Conservation (phyloP, 2,113 vertebrate species). For the Amphiprion ocellaris region DNA sequence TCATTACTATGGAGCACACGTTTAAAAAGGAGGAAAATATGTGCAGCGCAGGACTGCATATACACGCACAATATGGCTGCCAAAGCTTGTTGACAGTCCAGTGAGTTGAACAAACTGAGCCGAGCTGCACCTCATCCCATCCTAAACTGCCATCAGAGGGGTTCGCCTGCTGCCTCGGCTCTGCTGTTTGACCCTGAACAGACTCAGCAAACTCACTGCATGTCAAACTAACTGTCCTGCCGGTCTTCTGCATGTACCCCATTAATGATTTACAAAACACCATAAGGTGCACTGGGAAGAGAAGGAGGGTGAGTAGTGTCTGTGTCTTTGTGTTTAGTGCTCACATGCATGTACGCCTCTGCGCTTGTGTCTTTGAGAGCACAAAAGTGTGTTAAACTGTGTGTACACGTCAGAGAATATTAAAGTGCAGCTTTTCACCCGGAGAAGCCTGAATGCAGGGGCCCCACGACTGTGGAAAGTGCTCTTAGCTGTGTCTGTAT, state of each 20-base stretch:
- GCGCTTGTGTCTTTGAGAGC: slow-evolving; percentile 18
- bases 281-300: slow-evolving; percentile 30
- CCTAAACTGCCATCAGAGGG: not conserved
- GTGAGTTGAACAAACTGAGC: not conserved
- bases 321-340: slow-evolving; percentile 24
- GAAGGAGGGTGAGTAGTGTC: not conserved
- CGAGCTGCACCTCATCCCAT: not conserved
- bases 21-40: not conserved
- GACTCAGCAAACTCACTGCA: slow-evolving; percentile 4
- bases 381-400: slow-evolving; percentile 50
- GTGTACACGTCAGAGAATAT: slow-evolving; percentile 28
- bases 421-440: slow-evolving; percentile 22
- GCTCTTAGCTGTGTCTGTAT: slow-evolving; percentile 30
- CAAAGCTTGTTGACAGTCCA: slow-evolving; percentile 25
- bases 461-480: slow-evolving; percentile 6
- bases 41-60: not conserved
- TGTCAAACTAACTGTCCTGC: slow-evolving; percentile 58
- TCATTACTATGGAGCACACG: not conserved
- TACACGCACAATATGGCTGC: not conserved
- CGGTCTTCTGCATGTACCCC: slow-evolving; percentile 44
- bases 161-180: slow-evolving; percentile 16
- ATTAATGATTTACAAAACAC: slow-evolving; percentile 75
- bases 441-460: slow-evolving; percentile 8
- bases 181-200: slow-evolving; percentile 23
- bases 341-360: slow-evolving; percentile 27